Percentiles rank a stretch among this genome's conserved stretches.
Conservation (phyloP, 2,113 vertebrate genomes). For the Spermophilus dauricus region DNA sequence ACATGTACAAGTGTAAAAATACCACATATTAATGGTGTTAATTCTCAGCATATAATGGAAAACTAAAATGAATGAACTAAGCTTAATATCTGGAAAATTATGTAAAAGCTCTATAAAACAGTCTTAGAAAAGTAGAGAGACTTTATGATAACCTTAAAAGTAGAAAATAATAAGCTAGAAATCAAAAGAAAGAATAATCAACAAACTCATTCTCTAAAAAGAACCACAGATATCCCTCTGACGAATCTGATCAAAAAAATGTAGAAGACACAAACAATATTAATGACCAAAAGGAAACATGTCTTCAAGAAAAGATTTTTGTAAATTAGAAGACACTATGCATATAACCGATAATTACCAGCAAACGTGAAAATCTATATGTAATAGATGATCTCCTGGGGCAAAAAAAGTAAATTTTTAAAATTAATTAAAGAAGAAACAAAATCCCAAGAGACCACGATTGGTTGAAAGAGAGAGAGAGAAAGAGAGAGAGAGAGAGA, state of each 20-base stretch:
- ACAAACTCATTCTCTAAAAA: background rate
- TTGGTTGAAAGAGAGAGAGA: background rate
- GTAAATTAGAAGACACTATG: background rate
- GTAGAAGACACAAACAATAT: background rate
- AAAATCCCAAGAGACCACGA: background rate
- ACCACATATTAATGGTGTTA: background rate
- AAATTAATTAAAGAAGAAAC: background rate
- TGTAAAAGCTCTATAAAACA: background rate
- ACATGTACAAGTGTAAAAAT: background rate
- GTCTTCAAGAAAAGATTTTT: background rate
- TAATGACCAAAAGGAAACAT: background rate
- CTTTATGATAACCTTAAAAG: constrained; percentile 14
- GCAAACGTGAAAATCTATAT: constrained; percentile 12
- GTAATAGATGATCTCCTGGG: background rate
- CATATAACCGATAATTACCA: background rate
- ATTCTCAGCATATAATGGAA: background rate
- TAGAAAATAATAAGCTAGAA: background rate
- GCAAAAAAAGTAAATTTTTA: background rate
- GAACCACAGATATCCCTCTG: constrained; percentile 12
- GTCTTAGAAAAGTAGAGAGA: background rate
- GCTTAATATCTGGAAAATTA: background rate
- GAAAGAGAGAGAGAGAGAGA: background rate
- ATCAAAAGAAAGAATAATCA: constrained; percentile 1
- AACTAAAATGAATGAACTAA: background rate
- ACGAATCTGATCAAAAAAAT: constrained; percentile 3